These are phyloP conservation scores for Cryptoblepharus egeriae DNA, from an alignment of 2,797 vertebrate genomes.

Conservation along the genomic window DNA sequence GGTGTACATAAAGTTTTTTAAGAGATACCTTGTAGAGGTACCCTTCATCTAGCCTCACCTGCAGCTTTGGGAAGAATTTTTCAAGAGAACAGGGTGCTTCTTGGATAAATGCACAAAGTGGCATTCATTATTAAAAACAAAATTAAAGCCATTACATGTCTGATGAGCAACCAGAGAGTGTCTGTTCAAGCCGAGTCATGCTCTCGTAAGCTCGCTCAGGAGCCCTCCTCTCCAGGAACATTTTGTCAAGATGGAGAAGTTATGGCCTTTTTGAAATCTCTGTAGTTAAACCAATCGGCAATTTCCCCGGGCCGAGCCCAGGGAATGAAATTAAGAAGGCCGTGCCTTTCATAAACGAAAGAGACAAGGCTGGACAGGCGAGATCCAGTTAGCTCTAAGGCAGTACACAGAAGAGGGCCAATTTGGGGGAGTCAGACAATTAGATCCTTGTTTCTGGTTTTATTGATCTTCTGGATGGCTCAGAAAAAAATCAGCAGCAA, in stretches of 20 bases:
- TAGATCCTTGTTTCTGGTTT: constrained; percentile 40
- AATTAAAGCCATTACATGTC: neutral
- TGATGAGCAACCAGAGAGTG: neutral
- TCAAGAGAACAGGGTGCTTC: rapidly evolving
- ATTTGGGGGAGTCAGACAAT: constrained; percentile 46
- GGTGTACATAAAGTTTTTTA: neutral
- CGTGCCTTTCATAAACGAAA: rapidly evolving
- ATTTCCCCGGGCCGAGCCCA: neutral
- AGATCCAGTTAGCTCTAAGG: rapidly evolving
- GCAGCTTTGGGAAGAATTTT: rapidly evolving
- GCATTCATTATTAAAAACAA: neutral
- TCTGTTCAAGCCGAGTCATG: neutral
- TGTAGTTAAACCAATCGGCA: neutral
- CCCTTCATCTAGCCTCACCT: rapidly evolving
- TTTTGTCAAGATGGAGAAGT: neutral
- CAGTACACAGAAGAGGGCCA: neutral
- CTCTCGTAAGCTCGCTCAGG: neutral
- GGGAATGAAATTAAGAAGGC: neutral
- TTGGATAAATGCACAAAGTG: neutral
- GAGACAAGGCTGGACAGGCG: neutral
- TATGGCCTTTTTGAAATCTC: neutral
- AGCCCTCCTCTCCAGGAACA: neutral
- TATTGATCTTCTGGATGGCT: constrained; percentile 20
- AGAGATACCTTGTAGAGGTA: neutral
- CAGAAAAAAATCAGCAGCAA: constrained; percentile 23